phyloP scores from a whole-genome alignment of 2,113 vertebrate genomes.

The Paraplagusia blochii region DNA sequence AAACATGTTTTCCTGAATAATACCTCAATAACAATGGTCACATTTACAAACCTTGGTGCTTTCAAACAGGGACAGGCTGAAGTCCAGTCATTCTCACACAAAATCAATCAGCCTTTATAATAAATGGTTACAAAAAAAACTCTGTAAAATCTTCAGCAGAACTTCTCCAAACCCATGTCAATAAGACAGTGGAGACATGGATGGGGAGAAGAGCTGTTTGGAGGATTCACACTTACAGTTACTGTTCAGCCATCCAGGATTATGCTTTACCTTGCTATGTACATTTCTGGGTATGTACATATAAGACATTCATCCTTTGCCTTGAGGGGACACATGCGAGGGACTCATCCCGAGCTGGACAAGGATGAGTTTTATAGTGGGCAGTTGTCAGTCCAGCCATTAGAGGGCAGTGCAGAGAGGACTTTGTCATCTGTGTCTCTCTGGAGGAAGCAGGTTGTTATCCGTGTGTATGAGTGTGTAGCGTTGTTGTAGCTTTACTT shows the following conservation, averaged over 20 bases:
- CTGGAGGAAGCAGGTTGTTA: slow-evolving; percentile 46
- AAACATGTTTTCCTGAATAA: slow-evolving; percentile 11
- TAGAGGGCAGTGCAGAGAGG: slow-evolving; percentile 50
- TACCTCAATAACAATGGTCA: slow-evolving; percentile 51
- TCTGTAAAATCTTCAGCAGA: slow-evolving; percentile 2
- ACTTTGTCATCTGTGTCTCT: slow-evolving; percentile 30
- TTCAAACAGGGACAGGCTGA: slow-evolving; percentile 39
- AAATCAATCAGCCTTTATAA: slow-evolving; percentile 7
- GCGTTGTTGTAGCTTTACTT: slow-evolving; percentile 15
- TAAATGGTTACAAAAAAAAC: slow-evolving; percentile 11
- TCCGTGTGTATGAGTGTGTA: slow-evolving; percentile 8
- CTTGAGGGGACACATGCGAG: slow-evolving; percentile 40
- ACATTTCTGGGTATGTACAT: slow-evolving; percentile 70
- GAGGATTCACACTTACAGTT: slow-evolving; percentile 38
- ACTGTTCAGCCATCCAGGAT: slow-evolving; percentile 49
- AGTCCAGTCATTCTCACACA: slow-evolving; percentile 34
- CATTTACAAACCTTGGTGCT: slow-evolving; percentile 35
- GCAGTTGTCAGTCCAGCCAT: slow-evolving; percentile 57
- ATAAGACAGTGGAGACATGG: slow-evolving; percentile 6
- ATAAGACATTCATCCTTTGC: slow-evolving; percentile 61
- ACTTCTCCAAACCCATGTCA: slow-evolving; percentile 6
- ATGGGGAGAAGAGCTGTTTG: slow-evolving; percentile 27
- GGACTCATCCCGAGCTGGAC: slow-evolving; percentile 55
- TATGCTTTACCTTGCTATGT: slow-evolving; percentile 69
- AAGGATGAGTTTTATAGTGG: slow-evolving; percentile 55